Evolutionary conservation across 2,113 vertebrate species (phyloP).

Genomic region (Sorex fumeus): DNA sequence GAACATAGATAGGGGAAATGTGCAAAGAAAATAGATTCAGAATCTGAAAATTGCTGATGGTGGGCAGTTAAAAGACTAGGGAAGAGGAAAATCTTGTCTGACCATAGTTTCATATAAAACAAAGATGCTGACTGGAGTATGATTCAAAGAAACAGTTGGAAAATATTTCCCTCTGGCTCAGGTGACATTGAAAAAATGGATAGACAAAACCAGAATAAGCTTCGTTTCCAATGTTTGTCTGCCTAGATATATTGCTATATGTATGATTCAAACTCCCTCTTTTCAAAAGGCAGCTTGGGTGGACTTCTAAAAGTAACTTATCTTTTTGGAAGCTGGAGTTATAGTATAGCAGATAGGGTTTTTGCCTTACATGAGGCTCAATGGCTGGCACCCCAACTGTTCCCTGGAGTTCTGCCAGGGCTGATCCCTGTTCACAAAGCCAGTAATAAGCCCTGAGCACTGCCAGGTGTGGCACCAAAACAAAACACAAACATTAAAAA

Average conservation of each 20-base stretch:
- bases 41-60: conserved; percentile 76
- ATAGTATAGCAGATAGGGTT: too few species aligned
- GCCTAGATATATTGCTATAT: conserved; percentile 71
- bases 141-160: conserved; percentile 75
- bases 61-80: not conserved
- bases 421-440: too few species aligned
- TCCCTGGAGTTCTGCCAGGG: too few species aligned
- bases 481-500: too few species aligned
- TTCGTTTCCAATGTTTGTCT: conserved; percentile 77
- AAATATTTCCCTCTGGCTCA: conserved; percentile 81
- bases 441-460: too few species aligned
- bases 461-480: too few species aligned
- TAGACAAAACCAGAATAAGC: conserved; percentile 70
- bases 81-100: conserved; percentile 11
- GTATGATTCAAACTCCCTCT: conserved; percentile 72
- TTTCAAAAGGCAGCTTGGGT: conserved; percentile 55
- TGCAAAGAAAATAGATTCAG: too few species aligned
- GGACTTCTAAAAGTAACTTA: conserved; percentile 74
- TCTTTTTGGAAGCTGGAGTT: not conserved
- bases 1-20: not conserved
- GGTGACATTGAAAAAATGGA: conserved; percentile 80
- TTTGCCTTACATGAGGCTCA: too few species aligned
- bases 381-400: too few species aligned
- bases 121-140: conserved; percentile 53
- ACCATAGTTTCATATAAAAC: conserved; percentile 61